A percentile compares a stretch with the other conserved stretches of the same genome.
These are phyloP conservation scores for Eptesicus fuscus DNA, from an alignment of 2,113 vertebrate species.

Conservation along the genomic window DNA sequence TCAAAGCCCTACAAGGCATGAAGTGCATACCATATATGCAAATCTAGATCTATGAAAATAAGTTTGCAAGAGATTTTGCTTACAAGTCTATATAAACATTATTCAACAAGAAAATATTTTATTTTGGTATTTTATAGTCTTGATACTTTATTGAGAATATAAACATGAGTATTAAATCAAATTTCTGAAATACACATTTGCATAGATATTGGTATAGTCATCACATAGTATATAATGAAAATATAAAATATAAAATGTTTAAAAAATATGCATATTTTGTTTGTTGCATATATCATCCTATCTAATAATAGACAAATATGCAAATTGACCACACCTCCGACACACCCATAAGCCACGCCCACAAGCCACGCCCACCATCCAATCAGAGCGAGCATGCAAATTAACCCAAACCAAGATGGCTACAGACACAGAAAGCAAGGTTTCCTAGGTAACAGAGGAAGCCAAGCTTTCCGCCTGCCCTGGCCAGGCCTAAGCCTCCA, in stretches of 20 bases:
- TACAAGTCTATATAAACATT: neutral
- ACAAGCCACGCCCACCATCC: no score
- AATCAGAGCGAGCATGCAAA: no score
- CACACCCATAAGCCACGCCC: no score
- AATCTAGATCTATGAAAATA: neutral
- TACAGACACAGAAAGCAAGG: no score
- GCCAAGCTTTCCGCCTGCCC: no score
- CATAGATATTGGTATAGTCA: conserved; percentile 42
- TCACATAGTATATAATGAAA: conserved; percentile 55
- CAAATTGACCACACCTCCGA: no score
- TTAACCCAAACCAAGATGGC: no score
- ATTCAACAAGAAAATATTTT: neutral
- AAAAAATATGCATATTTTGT: conserved; percentile 59
- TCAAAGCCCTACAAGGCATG: neutral
- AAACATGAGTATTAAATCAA: conserved; percentile 50
- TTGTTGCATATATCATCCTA: conserved; percentile 60
- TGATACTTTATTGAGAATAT: conserved; percentile 17
- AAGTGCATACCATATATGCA: neutral
- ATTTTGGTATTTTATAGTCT: neutral
- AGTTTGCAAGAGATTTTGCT: neutral
- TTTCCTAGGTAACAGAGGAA: no score
- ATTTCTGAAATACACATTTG: conserved; percentile 63
- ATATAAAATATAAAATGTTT: conserved; percentile 57
- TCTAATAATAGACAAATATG: no score
- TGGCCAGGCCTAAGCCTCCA: no score